Percentiles rank a stretch among this genome's conserved stretches.
phyloP scores from a whole-genome alignment of 2,888 invertebrate species.

The Brassicogethes aeneus region DNA sequence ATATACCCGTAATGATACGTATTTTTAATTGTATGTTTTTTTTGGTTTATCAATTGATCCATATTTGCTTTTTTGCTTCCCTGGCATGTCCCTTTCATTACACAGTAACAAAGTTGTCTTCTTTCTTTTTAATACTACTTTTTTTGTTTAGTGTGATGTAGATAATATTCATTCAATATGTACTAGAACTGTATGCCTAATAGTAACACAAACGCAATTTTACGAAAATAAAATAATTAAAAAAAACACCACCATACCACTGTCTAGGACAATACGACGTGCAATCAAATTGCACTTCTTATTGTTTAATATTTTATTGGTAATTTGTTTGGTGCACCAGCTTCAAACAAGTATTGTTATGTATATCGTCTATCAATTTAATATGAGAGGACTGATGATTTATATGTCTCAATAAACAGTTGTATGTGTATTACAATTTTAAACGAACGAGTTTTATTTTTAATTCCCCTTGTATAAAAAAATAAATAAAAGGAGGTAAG shows the following conservation, averaged over 20 bases:
- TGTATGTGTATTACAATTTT: slow-evolving; percentile 52
- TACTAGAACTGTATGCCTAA: slow-evolving; percentile 29
- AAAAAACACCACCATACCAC: slow-evolving; percentile 9
- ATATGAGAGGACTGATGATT: slow-evolving; percentile 42
- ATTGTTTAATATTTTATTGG: slow-evolving; percentile 25
- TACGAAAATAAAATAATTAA: slow-evolving; percentile 13
- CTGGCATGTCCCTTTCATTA: slow-evolving; percentile 29
- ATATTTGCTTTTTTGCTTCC: slow-evolving; percentile 28
- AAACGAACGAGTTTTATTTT: slow-evolving; percentile 15
- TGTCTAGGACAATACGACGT: slow-evolving; percentile 2
- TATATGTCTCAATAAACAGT: slow-evolving; percentile 57
- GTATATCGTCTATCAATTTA: slow-evolving; percentile 33
- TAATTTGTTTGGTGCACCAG: slow-evolving; percentile 20
- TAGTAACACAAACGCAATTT: slow-evolving; percentile 28
- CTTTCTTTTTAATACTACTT: slow-evolving; percentile 17
- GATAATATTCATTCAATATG: slow-evolving; percentile 33
- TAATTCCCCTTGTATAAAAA: slow-evolving; percentile 8
- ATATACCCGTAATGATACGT: slow-evolving; percentile 8
- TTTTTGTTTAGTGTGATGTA: slow-evolving; percentile 36
- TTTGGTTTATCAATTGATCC: slow-evolving; percentile 4
- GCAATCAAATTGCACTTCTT: slow-evolving; percentile 16
- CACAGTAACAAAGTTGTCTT: slow-evolving; percentile 26
- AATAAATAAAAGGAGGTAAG: no score
- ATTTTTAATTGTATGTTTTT: slow-evolving; percentile 7
- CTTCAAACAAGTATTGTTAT: slow-evolving; percentile 29